Conservation (phyloP, 2,113 vertebrate species). For the Chinchilla lanigera region DNA sequence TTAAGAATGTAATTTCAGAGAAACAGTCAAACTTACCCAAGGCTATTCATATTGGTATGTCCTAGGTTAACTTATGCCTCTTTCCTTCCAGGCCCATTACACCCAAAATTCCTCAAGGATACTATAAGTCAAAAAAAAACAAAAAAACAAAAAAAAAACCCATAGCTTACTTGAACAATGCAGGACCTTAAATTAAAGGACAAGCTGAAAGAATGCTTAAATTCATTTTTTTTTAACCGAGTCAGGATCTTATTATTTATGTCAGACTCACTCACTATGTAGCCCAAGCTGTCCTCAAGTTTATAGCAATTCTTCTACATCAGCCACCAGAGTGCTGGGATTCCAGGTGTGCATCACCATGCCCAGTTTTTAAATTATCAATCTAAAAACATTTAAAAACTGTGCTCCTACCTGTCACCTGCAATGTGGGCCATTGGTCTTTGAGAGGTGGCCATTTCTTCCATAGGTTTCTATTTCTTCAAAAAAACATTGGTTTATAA, state of each 20-base stretch:
- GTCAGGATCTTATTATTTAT: background rate
- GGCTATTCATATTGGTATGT: background rate
- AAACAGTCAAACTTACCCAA: background rate
- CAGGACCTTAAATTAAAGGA: background rate
- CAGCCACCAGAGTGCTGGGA: background rate
- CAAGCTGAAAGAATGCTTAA: background rate
- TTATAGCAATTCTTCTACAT: background rate
- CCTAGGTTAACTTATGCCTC: background rate
- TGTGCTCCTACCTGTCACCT: background rate
- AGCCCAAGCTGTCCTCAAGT: background rate
- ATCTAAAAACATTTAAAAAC: background rate
- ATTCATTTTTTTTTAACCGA: background rate
- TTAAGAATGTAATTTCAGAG: background rate
- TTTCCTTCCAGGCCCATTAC: background rate
- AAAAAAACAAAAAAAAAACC: background rate
- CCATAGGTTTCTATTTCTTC: background rate
- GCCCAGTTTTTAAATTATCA: background rate
- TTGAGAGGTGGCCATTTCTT: background rate
- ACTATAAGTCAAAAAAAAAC: background rate
- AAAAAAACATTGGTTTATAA: background rate
- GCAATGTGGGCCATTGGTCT: background rate
- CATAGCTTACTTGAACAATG: background rate
- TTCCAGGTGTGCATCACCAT: background rate
- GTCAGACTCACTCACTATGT: background rate
- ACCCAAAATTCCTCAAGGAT: background rate